These are phyloP conservation scores for Felis catus DNA, from an alignment of 2,113 vertebrate species.

Conservation along the genomic window F.catus_Fca126_mat1.0 CM031419.1:78557501-78558000, in stretches of 20 bases:
- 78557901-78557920: background rate
- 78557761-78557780: conserved; percentile 32
- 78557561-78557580: background rate
- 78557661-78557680: background rate
- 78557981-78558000: conserved; percentile 96
- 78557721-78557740: background rate
- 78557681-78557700: conserved; percentile 1
- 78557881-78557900: background rate
- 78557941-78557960: background rate
- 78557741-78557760: background rate
- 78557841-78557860: conserved; percentile 6
- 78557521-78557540: background rate
- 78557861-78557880: background rate
- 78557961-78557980: conserved; percentile 88
- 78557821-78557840: conserved; percentile 27
- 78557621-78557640: background rate
- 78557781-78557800: conserved; percentile 35
- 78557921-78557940: background rate
- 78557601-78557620: background rate
- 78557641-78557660: background rate
- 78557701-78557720: background rate
- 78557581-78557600: background rate
- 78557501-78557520: background rate
- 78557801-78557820: background rate
- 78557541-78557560: background rate